Base-by-base conservation (phyloP, 64 coral and sea anemone species). In the Stichodactyla mertensii region DNA sequence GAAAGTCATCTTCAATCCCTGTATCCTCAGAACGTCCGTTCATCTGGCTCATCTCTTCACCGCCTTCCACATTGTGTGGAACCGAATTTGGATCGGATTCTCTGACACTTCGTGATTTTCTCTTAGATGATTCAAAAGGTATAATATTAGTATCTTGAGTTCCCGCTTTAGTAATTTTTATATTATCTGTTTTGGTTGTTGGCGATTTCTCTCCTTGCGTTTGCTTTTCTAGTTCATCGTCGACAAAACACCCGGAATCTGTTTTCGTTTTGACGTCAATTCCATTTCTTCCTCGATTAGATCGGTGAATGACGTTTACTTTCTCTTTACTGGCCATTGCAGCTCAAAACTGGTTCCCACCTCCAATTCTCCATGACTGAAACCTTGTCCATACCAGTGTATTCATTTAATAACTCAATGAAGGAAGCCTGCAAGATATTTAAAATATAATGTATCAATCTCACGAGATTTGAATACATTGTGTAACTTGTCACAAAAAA, bases 231-330 rank as follows among this genome's bases (percentile, higher is more conserved):
- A 90, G 51, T 61, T 90, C 89, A 51, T 92, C 90, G 19, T 92
- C 90, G 3, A 92, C 78, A 83, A 92, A 92, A 82, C 90, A 92
- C 14, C 90, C 90, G n/a, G 90, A 92, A 69, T 92, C 90, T 8
- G 90, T 92, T 92, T 92, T 92, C 56, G 52, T 27, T 87, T 92
- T 92, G 61, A 57, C 86, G 27, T 92, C 90, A 51, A 80, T n/a
- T 55, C 77, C 58, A 51, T 26, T 92, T 60, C 90, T 92, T 71
- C 90, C 90, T 57, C 90, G 84, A 22, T 64, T 92, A 28, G 26
- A 79, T 80, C 90, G 90, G n/a, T 57, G 90, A 61, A 78, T 74
- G 20, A 92, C 90, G 53, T 80, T 61, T 0, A 59, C 52, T 20
- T 86, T 78, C 60, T 86, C 82, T 85, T 83, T 92, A 55, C 85